Evolutionary conservation across 1,140 invertebrate genomes (phyloP).

Genomic region (Belonocnema kinseyi): DNA sequence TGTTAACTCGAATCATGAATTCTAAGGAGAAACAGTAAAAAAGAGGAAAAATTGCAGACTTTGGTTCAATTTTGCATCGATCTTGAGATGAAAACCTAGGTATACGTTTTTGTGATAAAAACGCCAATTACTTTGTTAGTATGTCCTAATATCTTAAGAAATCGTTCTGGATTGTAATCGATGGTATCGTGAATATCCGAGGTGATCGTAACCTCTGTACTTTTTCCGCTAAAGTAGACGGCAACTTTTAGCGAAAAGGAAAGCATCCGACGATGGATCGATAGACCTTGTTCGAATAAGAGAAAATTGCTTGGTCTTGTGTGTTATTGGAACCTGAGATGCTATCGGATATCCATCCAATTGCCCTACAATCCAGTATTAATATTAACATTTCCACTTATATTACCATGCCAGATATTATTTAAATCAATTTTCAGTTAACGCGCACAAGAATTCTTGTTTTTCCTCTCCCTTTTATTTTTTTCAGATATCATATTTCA

Average conservation of each 20-base stretch:
- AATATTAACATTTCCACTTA: conserved; percentile 30
- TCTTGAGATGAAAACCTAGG: too few relatives aligned
- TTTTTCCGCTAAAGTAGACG: neutral
- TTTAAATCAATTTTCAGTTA: neutral
- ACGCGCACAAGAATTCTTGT: neutral
- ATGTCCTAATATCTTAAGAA: neutral
- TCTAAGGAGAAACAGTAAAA: neutral
- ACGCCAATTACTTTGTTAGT: neutral
- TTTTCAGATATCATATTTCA: too few relatives aligned
- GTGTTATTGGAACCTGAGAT: conserved; percentile 29
- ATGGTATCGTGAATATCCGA: neutral
- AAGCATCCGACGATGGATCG: neutral
- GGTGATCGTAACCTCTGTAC: neutral
- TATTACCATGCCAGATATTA: conserved; percentile 6
- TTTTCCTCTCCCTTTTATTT: neutral
- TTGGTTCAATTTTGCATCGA: neutral
- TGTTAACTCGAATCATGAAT: conserved; percentile 10
- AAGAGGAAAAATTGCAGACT: neutral
- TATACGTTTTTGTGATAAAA: neutral
- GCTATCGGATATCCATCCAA: conserved; percentile 29
- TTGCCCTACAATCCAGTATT: conserved; percentile 27
- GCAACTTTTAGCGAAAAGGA: neutral
- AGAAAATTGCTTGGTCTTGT: conserved; percentile 28
- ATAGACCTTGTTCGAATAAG: conserved; percentile 19
- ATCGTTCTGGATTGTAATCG: conserved; percentile 1